Conservation (phyloP, 2,797 vertebrate genomes). For the Darevskia mixta region DNA sequence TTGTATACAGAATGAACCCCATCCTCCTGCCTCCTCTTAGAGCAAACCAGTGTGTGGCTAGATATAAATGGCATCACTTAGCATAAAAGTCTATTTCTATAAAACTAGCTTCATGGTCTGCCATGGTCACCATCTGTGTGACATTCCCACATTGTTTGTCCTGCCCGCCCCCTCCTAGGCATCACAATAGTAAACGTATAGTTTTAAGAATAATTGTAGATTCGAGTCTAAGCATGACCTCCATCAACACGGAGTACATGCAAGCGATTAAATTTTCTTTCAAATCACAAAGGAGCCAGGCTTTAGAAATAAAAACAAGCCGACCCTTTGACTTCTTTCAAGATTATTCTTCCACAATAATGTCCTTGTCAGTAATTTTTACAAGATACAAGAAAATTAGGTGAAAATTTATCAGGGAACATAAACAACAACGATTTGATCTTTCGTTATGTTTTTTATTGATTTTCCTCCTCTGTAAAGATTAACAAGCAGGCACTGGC, state of each 20-base stretch:
- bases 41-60: background rate
- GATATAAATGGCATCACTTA: background rate
- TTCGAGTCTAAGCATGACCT: conserved; percentile 48
- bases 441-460: conserved; percentile 48
- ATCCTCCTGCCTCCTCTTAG: background rate
- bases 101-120: background rate
- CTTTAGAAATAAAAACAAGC: conserved; percentile 65
- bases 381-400: conserved; percentile 52
- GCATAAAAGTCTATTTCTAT: background rate
- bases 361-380: conserved; percentile 39
- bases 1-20: too few relatives aligned
- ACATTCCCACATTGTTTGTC: background rate
- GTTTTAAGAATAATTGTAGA: conserved; percentile 47
- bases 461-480: conserved; percentile 41
- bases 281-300: conserved; percentile 63
- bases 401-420: conserved; percentile 34
- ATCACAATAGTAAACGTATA: conserved; percentile 39
- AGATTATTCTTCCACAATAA: conserved; percentile 57
- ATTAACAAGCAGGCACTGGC: conserved; percentile 9
- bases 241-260: conserved; percentile 53
- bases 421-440: conserved; percentile 36
- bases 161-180: background rate
- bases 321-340: conserved; percentile 61
- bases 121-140: background rate
- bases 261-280: conserved; percentile 68